Conservation (phyloP, 2,797 vertebrate genomes). For the Heteromormyrus szaboi region DNA sequence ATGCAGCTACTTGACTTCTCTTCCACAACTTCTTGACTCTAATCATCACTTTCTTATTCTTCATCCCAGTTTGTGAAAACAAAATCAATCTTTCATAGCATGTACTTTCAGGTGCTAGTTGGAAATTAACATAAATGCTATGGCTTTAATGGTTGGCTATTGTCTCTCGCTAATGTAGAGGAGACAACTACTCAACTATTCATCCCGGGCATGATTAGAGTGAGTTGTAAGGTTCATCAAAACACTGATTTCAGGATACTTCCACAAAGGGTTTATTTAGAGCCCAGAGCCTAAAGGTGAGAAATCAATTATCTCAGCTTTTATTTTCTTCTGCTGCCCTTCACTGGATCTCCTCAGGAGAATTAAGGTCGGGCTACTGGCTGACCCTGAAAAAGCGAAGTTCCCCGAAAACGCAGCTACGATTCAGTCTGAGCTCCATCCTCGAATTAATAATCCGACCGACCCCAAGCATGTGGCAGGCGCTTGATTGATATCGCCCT, state of each 20-base stretch:
- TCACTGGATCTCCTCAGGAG: conserved; percentile 52
- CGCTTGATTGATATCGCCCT: background rate
- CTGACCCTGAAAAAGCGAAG: conserved; percentile 38
- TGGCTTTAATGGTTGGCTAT: background rate
- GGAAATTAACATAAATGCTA: background rate
- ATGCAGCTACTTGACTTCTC: background rate
- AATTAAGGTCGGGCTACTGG: conserved; percentile 44
- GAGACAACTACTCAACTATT: background rate
- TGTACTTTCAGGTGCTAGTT: background rate
- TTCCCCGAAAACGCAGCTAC: conserved; percentile 37
- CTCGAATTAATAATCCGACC: conserved; percentile 26
- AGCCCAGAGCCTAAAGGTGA: background rate
- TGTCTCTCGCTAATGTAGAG: background rate
- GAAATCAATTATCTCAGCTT: conserved; percentile 59
- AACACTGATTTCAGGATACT: background rate
- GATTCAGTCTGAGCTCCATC: conserved; percentile 39
- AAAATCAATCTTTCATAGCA: background rate
- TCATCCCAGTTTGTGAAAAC: background rate
- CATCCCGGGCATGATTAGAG: background rate
- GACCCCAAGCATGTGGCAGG: conserved; percentile 25
- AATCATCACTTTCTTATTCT: background rate
- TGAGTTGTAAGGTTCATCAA: background rate
- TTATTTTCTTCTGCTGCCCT: conserved; percentile 33
- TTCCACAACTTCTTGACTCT: background rate
- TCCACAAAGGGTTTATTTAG: background rate